Evolutionary conservation across 2,888 invertebrate genomes (phyloP).

Genomic region (Sarcophaga rosellei): DNA sequence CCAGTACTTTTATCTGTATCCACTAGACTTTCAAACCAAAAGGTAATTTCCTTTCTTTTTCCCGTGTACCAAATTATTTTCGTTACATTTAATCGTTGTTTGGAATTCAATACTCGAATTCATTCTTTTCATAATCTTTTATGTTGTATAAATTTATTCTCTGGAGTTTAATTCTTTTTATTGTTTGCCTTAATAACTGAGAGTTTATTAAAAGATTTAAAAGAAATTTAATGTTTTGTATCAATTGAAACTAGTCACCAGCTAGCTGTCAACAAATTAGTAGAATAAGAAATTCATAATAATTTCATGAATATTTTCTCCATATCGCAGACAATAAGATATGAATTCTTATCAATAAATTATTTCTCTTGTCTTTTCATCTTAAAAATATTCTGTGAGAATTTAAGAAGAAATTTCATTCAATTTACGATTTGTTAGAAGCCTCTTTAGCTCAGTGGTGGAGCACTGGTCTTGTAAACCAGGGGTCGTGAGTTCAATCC

Average conservation of each 20-base stretch:
- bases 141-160: conserved; percentile 6
- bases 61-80: conserved; percentile 6
- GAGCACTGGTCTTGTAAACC: conserved; percentile 74
- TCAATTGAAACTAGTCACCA: too few relatives aligned
- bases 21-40: background rate
- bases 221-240: background rate
- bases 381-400: too few relatives aligned
- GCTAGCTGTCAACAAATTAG: too few relatives aligned
- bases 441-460: conserved; percentile 73
- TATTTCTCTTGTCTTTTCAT: too few relatives aligned
- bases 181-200: background rate
- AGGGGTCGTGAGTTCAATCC: conserved; percentile 74
- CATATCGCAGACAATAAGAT: too few relatives aligned
- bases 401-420: too few relatives aligned
- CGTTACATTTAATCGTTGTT: conserved; percentile 8
- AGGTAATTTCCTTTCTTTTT: background rate
- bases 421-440: background rate
- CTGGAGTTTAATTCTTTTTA: conserved; percentile 26
- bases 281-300: too few relatives aligned
- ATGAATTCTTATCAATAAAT: too few relatives aligned
- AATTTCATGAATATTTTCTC: too few relatives aligned
- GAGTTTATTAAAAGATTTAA: background rate
- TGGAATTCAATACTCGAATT: conserved; percentile 45
- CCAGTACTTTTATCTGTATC: background rate
- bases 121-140: conserved; percentile 18